Percentiles rank a stretch among this genome's conserved stretches.
phyloP scores from a whole-genome alignment of 2,113 vertebrate genomes.

The Vombatus ursinus region DNA sequence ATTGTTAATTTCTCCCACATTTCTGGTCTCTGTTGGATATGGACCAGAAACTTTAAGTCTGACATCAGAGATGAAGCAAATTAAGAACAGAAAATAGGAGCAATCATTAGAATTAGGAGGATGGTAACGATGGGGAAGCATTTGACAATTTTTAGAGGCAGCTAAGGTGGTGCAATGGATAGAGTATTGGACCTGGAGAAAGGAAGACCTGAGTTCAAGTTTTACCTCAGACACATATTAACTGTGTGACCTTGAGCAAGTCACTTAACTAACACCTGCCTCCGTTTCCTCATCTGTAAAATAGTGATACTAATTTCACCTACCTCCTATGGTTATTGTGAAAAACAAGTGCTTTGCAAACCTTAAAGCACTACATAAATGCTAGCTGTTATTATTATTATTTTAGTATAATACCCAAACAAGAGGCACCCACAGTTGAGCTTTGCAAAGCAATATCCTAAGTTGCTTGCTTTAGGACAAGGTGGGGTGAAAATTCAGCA shows the following conservation, averaged over 20 bases:
- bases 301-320: not conserved
- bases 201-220: not conserved
- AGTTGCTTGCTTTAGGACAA: not conserved
- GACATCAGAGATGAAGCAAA: not conserved
- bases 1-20: not conserved
- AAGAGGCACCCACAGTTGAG: not conserved
- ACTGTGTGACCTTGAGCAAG: not conserved
- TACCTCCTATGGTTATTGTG: not conserved
- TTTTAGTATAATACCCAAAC: not conserved
- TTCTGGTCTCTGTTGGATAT: not conserved
- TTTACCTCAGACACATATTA: not conserved
- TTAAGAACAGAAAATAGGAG: not conserved
- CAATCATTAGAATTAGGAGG: not conserved
- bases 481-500: constrained; percentile 16
- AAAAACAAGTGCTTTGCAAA: not conserved
- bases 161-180: not conserved
- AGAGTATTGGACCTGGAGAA: not conserved
- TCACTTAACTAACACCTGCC: not conserved
- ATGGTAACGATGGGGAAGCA: not conserved
- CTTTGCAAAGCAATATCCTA: not conserved
- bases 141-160: not conserved
- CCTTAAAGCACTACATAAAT: not conserved
- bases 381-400: not conserved
- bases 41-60: not conserved
- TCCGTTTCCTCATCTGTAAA: not conserved